phyloP scores from a whole-genome alignment of 1,140 invertebrate species.

The Campoletis sonorensis region DNA sequence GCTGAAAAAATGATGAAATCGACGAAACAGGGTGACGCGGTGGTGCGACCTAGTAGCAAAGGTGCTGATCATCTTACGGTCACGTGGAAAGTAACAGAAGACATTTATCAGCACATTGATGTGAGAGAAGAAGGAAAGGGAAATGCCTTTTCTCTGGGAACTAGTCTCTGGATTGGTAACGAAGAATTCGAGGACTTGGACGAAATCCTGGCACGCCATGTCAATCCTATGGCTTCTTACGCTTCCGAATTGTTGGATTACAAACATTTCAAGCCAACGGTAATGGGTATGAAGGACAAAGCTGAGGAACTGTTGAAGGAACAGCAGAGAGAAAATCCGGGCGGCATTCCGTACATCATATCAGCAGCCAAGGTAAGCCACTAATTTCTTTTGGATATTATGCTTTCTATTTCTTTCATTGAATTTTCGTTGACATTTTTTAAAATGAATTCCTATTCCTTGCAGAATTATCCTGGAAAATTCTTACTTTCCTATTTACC shows the following conservation, averaged over 20 bases:
- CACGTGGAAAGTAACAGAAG: conserved; percentile 98
- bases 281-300: conserved; percentile 86
- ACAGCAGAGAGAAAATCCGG: conserved; percentile 90
- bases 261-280: conserved; percentile 90
- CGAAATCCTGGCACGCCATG: conserved; percentile 97
- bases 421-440: background rate
- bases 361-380: conserved; percentile 83
- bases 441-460: conserved; percentile 10
- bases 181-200: conserved; percentile 99
- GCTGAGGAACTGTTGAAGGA: conserved; percentile 92
- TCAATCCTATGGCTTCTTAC: conserved; percentile 96
- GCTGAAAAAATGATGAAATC: conserved; percentile 93
- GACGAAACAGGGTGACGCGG: conserved; percentile 97
- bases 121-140: conserved; percentile 97
- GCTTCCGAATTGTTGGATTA: conserved; percentile 94
- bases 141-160: conserved; percentile 96
- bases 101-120: conserved; percentile 97
- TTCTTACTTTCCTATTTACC: conserved; percentile 97
- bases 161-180: conserved; percentile 88
- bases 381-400: background rate
- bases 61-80: conserved; percentile 97
- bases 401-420: background rate
- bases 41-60: conserved; percentile 97
- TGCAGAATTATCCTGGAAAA: conserved; percentile 92
- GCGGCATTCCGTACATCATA: conserved; percentile 95